Evolutionary conservation across 1,140 invertebrate genomes (phyloP).

Genomic region (Camponotus vicinus): DNA sequence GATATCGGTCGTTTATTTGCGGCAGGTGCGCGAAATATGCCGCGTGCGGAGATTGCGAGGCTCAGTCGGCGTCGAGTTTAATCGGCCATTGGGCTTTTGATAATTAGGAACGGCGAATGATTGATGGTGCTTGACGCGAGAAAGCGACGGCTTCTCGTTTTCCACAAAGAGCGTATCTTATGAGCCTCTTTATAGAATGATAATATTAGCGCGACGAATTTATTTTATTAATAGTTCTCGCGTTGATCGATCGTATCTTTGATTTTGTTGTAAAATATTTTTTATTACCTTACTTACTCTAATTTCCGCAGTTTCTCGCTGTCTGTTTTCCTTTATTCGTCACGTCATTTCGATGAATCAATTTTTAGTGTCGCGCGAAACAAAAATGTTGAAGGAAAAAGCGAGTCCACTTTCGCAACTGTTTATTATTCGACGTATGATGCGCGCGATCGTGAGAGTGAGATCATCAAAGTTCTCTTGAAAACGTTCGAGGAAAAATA

Average conservation of each 20-base stretch:
- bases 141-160: constrained; percentile 17
- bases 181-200: neutral
- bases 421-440: constrained; percentile 22
- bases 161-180: neutral
- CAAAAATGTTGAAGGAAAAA: neutral
- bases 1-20: constrained; percentile 55
- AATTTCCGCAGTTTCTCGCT: neutral
- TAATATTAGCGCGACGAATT: neutral
- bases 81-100: neutral
- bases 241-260: neutral
- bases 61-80: neutral
- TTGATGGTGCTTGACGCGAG: neutral
- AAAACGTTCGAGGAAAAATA: constrained; percentile 28
- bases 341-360: neutral
- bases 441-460: constrained; percentile 11
- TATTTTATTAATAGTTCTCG: neutral
- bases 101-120: constrained; percentile 35
- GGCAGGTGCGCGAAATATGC: constrained; percentile 30
- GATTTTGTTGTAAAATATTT: neutral
- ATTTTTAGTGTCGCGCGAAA: constrained; percentile 1
- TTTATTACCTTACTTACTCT: neutral
- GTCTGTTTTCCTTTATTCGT: neutral
- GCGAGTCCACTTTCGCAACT: neutral
- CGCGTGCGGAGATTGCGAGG: constrained; percentile 1
- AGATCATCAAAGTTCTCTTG: constrained; percentile 26